Conservation (phyloP, 2,888 invertebrate genomes). For the Yponomeuta evonymella region DNA sequence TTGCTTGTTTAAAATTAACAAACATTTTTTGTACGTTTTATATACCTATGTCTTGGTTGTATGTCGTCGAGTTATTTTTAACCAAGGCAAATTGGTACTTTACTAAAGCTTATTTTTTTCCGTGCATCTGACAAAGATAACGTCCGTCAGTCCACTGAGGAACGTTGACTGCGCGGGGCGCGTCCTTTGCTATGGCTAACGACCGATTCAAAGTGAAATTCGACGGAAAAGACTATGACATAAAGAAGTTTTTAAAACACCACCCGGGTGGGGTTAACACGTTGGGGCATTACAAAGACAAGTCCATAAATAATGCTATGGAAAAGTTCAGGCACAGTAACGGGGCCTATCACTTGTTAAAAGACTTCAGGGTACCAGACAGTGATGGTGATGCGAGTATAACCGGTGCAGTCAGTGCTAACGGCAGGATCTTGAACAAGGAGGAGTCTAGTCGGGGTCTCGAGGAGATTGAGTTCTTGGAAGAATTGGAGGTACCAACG, state of each 20-base stretch:
- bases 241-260: slow-evolving; percentile 79
- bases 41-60: no score
- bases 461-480: slow-evolving; percentile 54
- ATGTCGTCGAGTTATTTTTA: no score
- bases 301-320: slow-evolving; percentile 73
- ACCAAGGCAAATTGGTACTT: no score
- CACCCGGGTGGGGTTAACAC: slow-evolving; percentile 86
- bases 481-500: slow-evolving; percentile 56
- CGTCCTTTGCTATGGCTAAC: slow-evolving; percentile 32
- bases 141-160: background rate
- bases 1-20: no score
- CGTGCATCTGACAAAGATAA: slow-evolving; percentile 12
- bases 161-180: slow-evolving; percentile 10
- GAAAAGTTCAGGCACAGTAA: slow-evolving; percentile 75
- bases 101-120: no score
- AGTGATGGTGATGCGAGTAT: slow-evolving; percentile 62
- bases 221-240: slow-evolving; percentile 76
- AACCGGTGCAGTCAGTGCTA: slow-evolving; percentile 54
- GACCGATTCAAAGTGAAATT: slow-evolving; percentile 52
- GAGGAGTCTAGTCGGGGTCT: slow-evolving; percentile 40
- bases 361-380: slow-evolving; percentile 73
- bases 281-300: slow-evolving; percentile 73
- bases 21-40: no score
- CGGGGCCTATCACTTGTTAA: slow-evolving; percentile 79
- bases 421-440: slow-evolving; percentile 56